Base-by-base conservation (phyloP, 2,888 invertebrate genomes). In the Tribolium freemani region DNA sequence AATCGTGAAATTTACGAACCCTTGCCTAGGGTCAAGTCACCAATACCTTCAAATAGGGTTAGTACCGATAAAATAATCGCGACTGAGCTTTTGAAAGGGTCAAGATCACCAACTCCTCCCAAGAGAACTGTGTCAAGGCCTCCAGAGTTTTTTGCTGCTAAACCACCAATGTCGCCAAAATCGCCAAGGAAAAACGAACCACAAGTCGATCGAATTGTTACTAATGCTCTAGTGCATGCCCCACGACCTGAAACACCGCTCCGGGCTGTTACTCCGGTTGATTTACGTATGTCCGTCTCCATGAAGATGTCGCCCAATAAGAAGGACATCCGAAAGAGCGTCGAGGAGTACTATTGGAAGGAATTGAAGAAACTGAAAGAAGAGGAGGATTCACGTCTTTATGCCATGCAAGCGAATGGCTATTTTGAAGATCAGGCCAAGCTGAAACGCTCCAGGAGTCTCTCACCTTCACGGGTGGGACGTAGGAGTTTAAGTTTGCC, bases 341-440 rank as follows among this genome's bases (percentile, higher is more conserved):
- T 91, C 0, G 92, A 92, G 82, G 91, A 90, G 0, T 91, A 90
- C 78, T 92, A 91, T 76, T 92, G 92, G 92, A 90, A 91, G 77
- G 91, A 91, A 81, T 84, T 92, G 66, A 91, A 90, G 81, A 90
- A 90, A 83, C 83, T 90, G 71, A 92, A 91, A 79, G 87, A 90
- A 54, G 89, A 90, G 82, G 91, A 92, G 84, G 92, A 92, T 78
- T 87, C 88, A 72, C 88, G 88, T 77, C 83, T 84, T 45, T 82
- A 82, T 45, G 76, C 82, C 53, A 77, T 81, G 26, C 84, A 86
- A 64, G 77, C 82, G 74, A 82, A 82, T 50, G 82, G 83, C 20
- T 84, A 82, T 63, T 80, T 80, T 1, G 85, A 84, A 69, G 85
- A 85, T 73, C 82, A 84, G 0, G 79, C 81, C n/a, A 77, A 79